These are phyloP conservation scores for Epinephelus lanceolatus DNA, from an alignment of 2,113 vertebrate genomes.

Conservation along the genomic window DNA sequence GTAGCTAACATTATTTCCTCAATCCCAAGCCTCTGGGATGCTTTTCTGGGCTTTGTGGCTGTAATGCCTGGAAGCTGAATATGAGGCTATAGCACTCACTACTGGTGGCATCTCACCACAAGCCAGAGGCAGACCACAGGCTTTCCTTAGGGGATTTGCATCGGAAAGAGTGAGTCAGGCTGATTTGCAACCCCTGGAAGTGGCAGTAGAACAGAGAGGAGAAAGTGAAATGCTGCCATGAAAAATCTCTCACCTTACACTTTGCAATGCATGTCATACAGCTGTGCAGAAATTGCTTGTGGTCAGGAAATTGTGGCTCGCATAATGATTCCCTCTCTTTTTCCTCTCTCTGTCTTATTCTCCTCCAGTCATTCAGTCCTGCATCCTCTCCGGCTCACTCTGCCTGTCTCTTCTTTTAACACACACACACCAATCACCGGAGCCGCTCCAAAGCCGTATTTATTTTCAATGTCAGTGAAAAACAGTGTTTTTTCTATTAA, in stretches of 20 bases:
- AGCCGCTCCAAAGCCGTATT: conserved; percentile 32
- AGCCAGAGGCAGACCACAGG: conserved; percentile 77
- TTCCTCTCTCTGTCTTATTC: conserved; percentile 18
- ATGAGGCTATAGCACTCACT: conserved; percentile 71
- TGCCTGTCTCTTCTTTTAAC: background rate
- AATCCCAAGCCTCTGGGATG: conserved; percentile 69
- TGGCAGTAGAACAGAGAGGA: conserved; percentile 69
- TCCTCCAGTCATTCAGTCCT: conserved; percentile 9
- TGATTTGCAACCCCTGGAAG: conserved; percentile 65
- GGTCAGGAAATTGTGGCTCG: conserved; percentile 61
- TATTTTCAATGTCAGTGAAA: conserved; percentile 32
- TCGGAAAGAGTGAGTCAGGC: conserved; percentile 56
- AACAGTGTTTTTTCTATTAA: background rate
- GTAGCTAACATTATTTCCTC: conserved; percentile 67
- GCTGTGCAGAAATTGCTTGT: conserved; percentile 59
- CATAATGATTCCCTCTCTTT: conserved; percentile 34
- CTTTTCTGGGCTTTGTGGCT: conserved; percentile 72
- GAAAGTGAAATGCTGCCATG: conserved; percentile 60
- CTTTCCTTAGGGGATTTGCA: conserved; percentile 73
- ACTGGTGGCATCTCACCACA: conserved; percentile 75
- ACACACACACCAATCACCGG: conserved; percentile 1
- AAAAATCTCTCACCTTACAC: conserved; percentile 74
- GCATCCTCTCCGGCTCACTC: background rate
- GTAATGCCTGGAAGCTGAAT: conserved; percentile 72
- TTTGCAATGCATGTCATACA: conserved; percentile 63